phyloP scores from a whole-genome alignment of 2,888 invertebrate species.

The Ommatoiulus sabulosus region DNA sequence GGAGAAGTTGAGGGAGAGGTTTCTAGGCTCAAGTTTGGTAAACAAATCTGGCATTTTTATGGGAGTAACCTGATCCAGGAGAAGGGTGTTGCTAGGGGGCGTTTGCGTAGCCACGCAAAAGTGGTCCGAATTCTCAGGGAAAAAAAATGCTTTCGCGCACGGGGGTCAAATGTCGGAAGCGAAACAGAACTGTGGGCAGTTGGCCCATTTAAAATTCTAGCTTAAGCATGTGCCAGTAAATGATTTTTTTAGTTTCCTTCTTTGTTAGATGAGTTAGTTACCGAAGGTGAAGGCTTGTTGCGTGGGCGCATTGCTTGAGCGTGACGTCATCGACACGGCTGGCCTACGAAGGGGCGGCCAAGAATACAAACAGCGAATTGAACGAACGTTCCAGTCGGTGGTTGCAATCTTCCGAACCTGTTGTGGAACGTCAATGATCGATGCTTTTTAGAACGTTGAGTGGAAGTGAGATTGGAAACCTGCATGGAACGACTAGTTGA shows the following conservation, averaged over 20 bases:
- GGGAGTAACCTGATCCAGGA: background rate
- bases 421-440: too few species aligned
- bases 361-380: too few species aligned
- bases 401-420: too few species aligned
- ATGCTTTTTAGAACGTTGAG: too few species aligned
- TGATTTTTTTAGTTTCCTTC: background rate
- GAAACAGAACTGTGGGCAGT: slow-evolving; percentile 18
- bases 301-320: background rate
- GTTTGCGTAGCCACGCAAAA: background rate
- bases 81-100: background rate
- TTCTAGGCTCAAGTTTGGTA: background rate
- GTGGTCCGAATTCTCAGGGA: background rate
- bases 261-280: background rate
- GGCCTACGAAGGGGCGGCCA: background rate
- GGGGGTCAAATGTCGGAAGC: background rate
- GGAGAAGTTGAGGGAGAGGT: background rate
- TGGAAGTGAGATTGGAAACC: too few species aligned
- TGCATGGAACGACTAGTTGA: too few species aligned
- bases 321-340: background rate
- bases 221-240: background rate
- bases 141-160: too few species aligned
- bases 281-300: background rate
- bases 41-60: background rate
- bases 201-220: background rate
- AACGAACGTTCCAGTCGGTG: too few species aligned